A percentile compares a stretch with the other conserved stretches of the same genome.
Conservation (phyloP, 2,888 invertebrate genomes). For the Auanema freiburgensis region DNA sequence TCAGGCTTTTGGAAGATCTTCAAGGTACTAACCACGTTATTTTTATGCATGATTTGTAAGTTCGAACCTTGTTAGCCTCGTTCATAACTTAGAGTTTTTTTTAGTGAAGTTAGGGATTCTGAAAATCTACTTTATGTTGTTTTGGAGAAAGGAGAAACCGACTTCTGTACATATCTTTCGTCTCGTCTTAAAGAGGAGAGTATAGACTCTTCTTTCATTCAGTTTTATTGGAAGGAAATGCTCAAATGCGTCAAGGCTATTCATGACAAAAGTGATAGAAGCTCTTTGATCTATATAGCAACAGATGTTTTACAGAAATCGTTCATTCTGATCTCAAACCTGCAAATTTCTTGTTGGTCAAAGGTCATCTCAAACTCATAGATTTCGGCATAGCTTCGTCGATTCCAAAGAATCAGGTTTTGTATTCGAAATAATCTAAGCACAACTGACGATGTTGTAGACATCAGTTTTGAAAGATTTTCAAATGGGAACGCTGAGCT, state of each 20-base stretch:
- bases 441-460: conserved; percentile 66
- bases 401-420: conserved; percentile 74
- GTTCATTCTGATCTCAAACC: conserved; percentile 96
- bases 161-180: conserved; percentile 74
- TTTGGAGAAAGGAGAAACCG: conserved; percentile 89
- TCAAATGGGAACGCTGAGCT: conserved; percentile 79
- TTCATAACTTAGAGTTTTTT: background rate
- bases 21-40: conserved; percentile 81
- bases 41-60: conserved; percentile 83
- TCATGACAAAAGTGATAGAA: conserved; percentile 77
- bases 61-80: conserved; percentile 56
- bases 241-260: conserved; percentile 85
- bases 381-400: conserved; percentile 95
- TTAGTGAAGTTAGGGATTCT: background rate
- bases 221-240: conserved; percentile 93
- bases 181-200: conserved; percentile 9
- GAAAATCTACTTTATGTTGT: conserved; percentile 78
- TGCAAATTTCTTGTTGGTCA: conserved; percentile 87
- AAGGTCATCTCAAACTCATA: conserved; percentile 85
- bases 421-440: background rate
- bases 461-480: conserved; percentile 83
- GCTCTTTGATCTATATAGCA: background rate
- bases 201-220: conserved; percentile 73
- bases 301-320: conserved; percentile 73
- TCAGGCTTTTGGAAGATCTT: conserved; percentile 78